Evolutionary conservation across 1,140 invertebrate species (phyloP).

Genomic region (Ectropis grisescens): DNA sequence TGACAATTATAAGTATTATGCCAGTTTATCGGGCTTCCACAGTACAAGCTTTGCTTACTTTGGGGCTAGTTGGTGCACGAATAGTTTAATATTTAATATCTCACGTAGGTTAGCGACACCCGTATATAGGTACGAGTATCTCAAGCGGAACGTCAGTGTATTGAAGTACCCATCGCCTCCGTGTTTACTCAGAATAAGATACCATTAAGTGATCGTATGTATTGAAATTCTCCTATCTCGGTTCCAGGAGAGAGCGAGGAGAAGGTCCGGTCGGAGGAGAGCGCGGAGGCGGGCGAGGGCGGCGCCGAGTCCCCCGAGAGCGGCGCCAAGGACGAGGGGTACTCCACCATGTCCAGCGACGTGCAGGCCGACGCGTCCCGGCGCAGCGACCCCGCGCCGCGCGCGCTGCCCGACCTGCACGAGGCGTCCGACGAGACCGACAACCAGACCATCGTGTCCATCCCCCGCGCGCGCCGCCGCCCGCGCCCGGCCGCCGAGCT

Average conservation of each 20-base stretch:
- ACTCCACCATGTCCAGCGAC: slow-evolving; percentile 91
- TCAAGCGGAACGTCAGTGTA: too few relatives aligned
- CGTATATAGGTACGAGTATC: too few relatives aligned
- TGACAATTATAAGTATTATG: too few relatives aligned
- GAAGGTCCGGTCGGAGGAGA: slow-evolving; percentile 63
- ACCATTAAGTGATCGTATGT: too few relatives aligned
- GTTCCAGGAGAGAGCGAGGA: slow-evolving; percentile 43
- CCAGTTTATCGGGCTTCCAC: too few relatives aligned
- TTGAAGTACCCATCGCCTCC: too few relatives aligned
- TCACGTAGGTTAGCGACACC: too few relatives aligned
- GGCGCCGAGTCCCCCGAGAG: slow-evolving; percentile 79
- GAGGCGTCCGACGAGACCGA: slow-evolving; percentile 80
- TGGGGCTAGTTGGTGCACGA: too few relatives aligned
- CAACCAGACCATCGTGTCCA: slow-evolving; percentile 67
- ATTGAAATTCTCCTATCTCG: too few relatives aligned
- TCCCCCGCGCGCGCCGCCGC: slow-evolving; percentile 65
- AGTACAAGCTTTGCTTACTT: too few relatives aligned
- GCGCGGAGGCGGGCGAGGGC: slow-evolving; percentile 58
- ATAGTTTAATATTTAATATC: too few relatives aligned
- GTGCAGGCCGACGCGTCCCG: slow-evolving; percentile 79
- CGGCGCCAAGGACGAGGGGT: slow-evolving; percentile 87
- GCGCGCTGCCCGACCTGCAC: slow-evolving; percentile 78
- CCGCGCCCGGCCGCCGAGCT: slow-evolving; percentile 61
- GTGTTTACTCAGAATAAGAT: too few relatives aligned
- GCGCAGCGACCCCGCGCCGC: slow-evolving; percentile 68